Evolutionary conservation across 2,113 vertebrate species (phyloP).

Genomic region (Thomomys bottae): DNA sequence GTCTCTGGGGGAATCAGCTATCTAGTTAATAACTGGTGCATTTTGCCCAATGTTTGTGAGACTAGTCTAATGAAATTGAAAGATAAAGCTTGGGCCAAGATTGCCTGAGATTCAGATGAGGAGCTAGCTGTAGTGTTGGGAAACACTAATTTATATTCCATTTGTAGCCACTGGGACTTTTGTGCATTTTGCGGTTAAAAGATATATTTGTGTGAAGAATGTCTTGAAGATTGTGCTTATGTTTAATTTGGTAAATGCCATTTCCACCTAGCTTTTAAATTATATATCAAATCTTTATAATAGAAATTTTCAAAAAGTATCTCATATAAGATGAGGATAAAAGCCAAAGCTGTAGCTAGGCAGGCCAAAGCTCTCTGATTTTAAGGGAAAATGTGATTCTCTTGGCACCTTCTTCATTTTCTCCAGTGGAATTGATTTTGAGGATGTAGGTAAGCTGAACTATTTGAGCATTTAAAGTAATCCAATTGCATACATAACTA

Average conservation of each 20-base stretch:
- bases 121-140: too few relatives aligned
- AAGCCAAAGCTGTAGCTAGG: conserved; percentile 1
- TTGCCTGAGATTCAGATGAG: too few relatives aligned
- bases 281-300: conserved; percentile 30
- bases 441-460: neutral
- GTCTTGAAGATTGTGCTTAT: neutral
- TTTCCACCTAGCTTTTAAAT: conserved; percentile 36
- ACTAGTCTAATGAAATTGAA: too few relatives aligned
- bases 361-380: neutral
- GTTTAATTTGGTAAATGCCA: conserved; percentile 49
- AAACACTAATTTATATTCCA: too few relatives aligned
- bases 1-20: too few relatives aligned
- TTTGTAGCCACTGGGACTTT: too few relatives aligned
- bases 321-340: conserved; percentile 10
- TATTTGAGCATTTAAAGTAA: conserved; percentile 54
- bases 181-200: too few relatives aligned
- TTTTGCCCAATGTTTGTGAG: too few relatives aligned
- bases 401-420: conserved; percentile 54
- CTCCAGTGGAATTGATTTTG: conserved; percentile 20
- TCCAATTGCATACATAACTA: too few relatives aligned
- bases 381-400: conserved; percentile 37
- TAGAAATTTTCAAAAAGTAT: neutral
- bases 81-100: too few relatives aligned
- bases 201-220: conserved; percentile 40
- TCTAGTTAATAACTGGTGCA: too few relatives aligned